Base-by-base conservation (phyloP, 2,888 invertebrate species). In the Cheilosia impressa region DNA sequence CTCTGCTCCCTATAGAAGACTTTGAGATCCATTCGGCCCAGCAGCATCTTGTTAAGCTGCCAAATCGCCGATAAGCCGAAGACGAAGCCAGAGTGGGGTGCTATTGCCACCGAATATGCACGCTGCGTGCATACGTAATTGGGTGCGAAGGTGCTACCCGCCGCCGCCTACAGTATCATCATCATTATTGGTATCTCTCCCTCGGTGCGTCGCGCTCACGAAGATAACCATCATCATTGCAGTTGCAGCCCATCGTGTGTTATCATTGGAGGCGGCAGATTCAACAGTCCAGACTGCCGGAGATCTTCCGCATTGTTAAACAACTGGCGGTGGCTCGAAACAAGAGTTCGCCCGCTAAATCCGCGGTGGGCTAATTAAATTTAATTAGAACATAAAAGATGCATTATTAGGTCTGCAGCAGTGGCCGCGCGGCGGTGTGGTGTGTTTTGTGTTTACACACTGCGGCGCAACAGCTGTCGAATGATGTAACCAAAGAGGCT, bases 361-460 rank as follows among this genome's bases (percentile, higher is more conserved):
- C 55, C 50, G 17, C 31, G 24, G 24, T 7, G 41, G 17, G 62
- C 52, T 72, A 73, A 73, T 83, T 78, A 72, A 78, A 78, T 83
- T 83, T 78, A 83, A 83, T 83, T 72, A 73, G 83, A 83, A 83
- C 83, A 83, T 83, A 83, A 83, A 83, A 83, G 72, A 78, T 83
- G 57, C 83, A 78, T 83, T 83, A 78, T 79, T 78, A 73, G 72
- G 58, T 63, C 17, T 38, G 31, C 41, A 45, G 34, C 34, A 6
- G 53, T 24, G 45, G 55, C 53, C 31, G 53, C 7, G 15, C n/a
- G n/a, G n/a, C 31, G 31, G 31, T 31, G 31, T 31, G 31, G 31
- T 31, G 31, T 57, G 50, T 34, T 38, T 34, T 31, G 31, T 68
- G 50, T 34, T 38, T 34, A 19, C 24, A 19, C 2, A 47, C 58